Evolutionary conservation across 1,140 invertebrate species (phyloP).

Genomic region (Lepeophtheirus salmonis): DNA sequence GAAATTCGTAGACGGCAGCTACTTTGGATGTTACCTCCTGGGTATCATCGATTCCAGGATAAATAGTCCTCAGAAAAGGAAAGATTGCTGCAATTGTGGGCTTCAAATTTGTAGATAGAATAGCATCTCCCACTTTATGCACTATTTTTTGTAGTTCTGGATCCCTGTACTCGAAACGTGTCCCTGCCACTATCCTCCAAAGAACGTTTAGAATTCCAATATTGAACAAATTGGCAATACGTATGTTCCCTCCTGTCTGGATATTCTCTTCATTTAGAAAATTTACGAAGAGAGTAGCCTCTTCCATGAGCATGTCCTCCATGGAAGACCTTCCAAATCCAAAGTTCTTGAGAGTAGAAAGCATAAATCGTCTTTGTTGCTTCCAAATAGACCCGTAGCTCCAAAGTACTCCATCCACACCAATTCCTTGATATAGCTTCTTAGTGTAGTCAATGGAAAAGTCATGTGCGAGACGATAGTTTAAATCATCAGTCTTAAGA

Average conservation of each 20-base stretch:
- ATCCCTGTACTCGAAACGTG: conserved; percentile 17
- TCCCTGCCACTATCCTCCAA: conserved; percentile 20
- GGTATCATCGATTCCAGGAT: neutral
- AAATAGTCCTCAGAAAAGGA: neutral
- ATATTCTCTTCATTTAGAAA: conserved; percentile 13
- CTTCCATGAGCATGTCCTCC: conserved; percentile 27
- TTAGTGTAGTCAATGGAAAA: neutral
- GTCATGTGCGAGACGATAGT: neutral
- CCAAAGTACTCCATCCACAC: neutral
- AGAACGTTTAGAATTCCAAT: conserved; percentile 19
- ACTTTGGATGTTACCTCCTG: neutral
- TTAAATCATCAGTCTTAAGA: conserved; percentile 3
- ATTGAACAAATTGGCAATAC: conserved; percentile 16
- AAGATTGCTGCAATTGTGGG: neutral
- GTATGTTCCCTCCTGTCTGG: neutral
- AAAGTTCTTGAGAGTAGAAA: conserved; percentile 26
- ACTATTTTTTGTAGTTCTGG: conserved; percentile 8
- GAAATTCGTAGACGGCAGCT: neutral
- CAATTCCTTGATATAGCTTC: neutral
- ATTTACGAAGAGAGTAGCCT: conserved; percentile 21
- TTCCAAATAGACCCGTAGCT: conserved; percentile 24
- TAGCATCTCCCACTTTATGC: neutral
- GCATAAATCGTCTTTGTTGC: conserved; percentile 26
- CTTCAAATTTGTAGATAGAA: conserved; percentile 19
- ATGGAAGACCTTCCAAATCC: conserved; percentile 28